These are phyloP conservation scores for Lepidothrix coronata DNA, from an alignment of 2,113 vertebrate species.

Conservation along the genomic window DNA sequence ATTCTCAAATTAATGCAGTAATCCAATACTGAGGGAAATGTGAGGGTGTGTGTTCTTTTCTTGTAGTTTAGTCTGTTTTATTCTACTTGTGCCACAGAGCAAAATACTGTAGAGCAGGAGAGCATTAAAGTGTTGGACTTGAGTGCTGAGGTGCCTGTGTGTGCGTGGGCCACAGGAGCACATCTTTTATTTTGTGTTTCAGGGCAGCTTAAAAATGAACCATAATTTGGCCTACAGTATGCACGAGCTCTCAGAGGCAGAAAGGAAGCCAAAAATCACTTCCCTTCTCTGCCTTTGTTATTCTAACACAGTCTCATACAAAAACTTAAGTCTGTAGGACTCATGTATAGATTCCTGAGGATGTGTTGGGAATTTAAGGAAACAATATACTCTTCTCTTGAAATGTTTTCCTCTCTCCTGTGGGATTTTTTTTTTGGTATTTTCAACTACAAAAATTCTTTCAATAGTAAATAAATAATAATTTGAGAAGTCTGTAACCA, in stretches of 20 bases:
- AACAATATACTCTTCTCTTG: not conserved
- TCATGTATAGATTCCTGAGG: not conserved
- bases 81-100: not conserved
- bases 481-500: not conserved
- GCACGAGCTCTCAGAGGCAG: conserved; percentile 19
- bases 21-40: not conserved
- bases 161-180: not conserved
- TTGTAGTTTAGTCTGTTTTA: not conserved
- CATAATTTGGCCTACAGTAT: not conserved
- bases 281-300: conserved; percentile 16
- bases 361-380: conserved; percentile 38
- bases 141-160: not conserved
- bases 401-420: not conserved
- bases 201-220: not conserved
- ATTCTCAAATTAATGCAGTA: not conserved
- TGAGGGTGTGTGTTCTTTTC: not conserved
- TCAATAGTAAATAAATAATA: not conserved
- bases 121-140: not conserved
- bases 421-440: not conserved
- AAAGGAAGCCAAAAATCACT: conserved; percentile 33
- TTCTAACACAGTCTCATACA: not conserved
- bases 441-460: not conserved
- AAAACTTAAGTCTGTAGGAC: conserved; percentile 5
- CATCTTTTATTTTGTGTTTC: not conserved
- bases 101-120: not conserved